These are phyloP conservation scores for Irena cyanogastra DNA, from an alignment of 2,113 vertebrate genomes.

Conservation along the genomic window DNA sequence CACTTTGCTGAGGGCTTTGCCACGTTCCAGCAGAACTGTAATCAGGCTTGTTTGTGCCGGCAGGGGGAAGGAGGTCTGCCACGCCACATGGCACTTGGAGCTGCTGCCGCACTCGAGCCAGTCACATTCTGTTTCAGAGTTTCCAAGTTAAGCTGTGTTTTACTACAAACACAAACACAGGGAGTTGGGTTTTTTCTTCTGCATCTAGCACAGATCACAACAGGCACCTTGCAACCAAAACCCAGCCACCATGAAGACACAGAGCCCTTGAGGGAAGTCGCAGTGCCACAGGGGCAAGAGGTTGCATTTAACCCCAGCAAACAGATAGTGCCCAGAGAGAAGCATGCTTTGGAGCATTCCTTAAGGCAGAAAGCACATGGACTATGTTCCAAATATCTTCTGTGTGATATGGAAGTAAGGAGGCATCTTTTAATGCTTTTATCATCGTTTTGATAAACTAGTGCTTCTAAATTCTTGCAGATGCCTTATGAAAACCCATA, in stretches of 20 bases:
- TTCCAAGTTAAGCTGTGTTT: neutral
- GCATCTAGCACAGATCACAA: too few relatives aligned
- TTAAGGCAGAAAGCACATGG: neutral
- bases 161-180: neutral
- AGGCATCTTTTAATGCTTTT: neutral
- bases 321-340: neutral
- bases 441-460: neutral
- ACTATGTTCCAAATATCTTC: neutral
- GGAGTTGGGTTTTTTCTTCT: rapidly evolving
- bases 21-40: neutral
- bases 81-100: neutral
- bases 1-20: neutral
- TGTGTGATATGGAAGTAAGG: neutral
- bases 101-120: neutral
- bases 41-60: neutral
- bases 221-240: neutral
- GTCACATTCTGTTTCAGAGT: neutral
- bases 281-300: neutral
- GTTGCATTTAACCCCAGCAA: neutral
- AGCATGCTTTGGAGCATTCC: neutral
- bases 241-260: rapidly evolving
- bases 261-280: neutral
- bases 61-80: neutral
- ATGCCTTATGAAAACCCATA: neutral
- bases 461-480: neutral